Evolutionary conservation across 2,888 invertebrate species (phyloP).

Genomic region (Chirona hameri): DNA sequence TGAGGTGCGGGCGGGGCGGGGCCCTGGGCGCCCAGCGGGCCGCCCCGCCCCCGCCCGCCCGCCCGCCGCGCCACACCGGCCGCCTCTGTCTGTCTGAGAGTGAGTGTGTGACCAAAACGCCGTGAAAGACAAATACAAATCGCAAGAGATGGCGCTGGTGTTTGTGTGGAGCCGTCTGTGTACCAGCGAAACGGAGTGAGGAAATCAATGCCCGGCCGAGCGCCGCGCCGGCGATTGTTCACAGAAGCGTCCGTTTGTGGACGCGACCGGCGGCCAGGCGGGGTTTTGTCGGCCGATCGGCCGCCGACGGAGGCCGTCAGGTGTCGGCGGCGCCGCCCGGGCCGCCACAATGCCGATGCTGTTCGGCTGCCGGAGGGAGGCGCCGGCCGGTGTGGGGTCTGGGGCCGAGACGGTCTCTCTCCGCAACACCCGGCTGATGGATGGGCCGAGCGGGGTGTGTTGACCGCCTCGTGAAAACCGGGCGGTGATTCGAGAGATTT

Average conservation of each 20-base stretch:
- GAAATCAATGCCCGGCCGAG: background rate
- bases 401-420: no score
- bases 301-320: background rate
- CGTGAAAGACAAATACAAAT: constrained; percentile 25
- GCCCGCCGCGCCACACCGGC: background rate
- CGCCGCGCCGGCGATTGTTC: background rate
- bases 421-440: background rate
- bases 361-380: background rate
- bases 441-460: background rate
- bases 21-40: background rate
- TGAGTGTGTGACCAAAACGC: background rate
- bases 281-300: background rate
- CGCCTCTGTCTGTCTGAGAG: background rate
- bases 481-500: no score
- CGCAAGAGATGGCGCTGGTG: background rate
- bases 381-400: background rate
- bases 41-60: no score
- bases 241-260: background rate
- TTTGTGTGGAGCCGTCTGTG: background rate
- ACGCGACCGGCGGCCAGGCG: background rate
- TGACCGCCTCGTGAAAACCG: no score
- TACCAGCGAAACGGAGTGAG: background rate
- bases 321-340: background rate
- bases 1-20: background rate
- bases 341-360: background rate